A percentile compares a stretch with the other conserved stretches of the same genome.
These are phyloP conservation scores for Heliconius cydno DNA, from an alignment of 2,888 invertebrate species.

Conservation along the genomic window DNA sequence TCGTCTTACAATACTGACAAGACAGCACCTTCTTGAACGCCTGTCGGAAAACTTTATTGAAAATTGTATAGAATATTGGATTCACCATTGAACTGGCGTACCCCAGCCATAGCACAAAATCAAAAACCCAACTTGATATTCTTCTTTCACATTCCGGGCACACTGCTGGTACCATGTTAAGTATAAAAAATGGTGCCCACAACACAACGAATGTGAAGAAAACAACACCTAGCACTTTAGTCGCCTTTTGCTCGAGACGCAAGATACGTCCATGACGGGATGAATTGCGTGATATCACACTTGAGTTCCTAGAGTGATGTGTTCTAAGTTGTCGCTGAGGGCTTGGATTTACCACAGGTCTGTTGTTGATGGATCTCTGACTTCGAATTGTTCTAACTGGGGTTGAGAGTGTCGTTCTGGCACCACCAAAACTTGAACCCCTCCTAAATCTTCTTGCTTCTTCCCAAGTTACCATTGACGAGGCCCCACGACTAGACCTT, in stretches of 20 bases:
- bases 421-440: constrained; percentile 89
- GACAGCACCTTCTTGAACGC: constrained; percentile 94
- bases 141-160: constrained; percentile 91
- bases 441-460: constrained; percentile 84
- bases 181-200: constrained; percentile 97
- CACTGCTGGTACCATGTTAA: constrained; percentile 93
- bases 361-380: constrained; percentile 65
- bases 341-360: constrained; percentile 62
- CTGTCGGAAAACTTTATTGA: constrained; percentile 96
- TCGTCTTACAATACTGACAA: constrained; percentile 87
- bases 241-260: constrained; percentile 96
- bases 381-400: constrained; percentile 72
- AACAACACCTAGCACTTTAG: constrained; percentile 96
- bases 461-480: constrained; percentile 92
- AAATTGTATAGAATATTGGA: constrained; percentile 97
- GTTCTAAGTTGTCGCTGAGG: constrained; percentile 83
- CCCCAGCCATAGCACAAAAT: constrained; percentile 95
- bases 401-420: constrained; percentile 84
- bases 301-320: constrained; percentile 91
- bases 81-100: constrained; percentile 97
- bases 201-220: constrained; percentile 97
- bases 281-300: constrained; percentile 91
- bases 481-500: constrained; percentile 84
- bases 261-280: constrained; percentile 93
- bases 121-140: constrained; percentile 91